These are phyloP conservation scores for Cryptus armator DNA, from an alignment of 2,888 invertebrate species.

Conservation along the genomic window DNA sequence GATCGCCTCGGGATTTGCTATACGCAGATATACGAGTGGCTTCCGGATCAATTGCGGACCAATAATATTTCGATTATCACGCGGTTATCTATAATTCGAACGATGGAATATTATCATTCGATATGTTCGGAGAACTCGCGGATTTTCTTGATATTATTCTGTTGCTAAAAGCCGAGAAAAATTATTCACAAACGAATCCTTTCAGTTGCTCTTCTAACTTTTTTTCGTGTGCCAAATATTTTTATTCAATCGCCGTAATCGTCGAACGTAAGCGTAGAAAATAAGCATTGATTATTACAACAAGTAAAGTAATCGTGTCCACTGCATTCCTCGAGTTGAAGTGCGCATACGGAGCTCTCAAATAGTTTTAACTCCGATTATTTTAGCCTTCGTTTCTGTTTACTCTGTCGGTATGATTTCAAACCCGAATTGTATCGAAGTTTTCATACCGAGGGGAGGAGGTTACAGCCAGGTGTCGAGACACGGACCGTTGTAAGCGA, in stretches of 20 bases:
- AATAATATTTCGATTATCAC: neutral
- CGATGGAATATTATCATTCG: neutral
- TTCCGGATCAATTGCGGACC: conserved; percentile 6
- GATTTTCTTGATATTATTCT: neutral
- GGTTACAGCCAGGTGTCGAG: conserved; percentile 79
- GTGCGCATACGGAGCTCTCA: conserved; percentile 22
- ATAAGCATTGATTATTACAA: no score
- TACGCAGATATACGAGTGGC: conserved; percentile 10
- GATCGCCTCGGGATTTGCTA: conserved; percentile 31
- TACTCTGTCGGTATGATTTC: neutral
- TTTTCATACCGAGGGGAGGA: conserved; percentile 70
- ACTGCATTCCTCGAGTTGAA: conserved; percentile 2
- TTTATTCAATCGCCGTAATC: neutral
- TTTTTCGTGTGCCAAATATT: neutral
- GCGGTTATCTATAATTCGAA: neutral
- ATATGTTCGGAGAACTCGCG: neutral
- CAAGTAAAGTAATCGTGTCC: neutral
- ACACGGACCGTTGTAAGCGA: conserved; percentile 77
- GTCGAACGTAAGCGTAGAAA: neutral
- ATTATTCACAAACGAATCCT: neutral
- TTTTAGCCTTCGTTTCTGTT: conserved; percentile 46
- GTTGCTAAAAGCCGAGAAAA: neutral
- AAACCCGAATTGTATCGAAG: conserved; percentile 61
- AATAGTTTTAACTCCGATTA: conserved; percentile 28
- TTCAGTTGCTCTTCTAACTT: neutral